phyloP scores from a whole-genome alignment of 1,140 invertebrate genomes.

The Neotoxoptera formosana region DNA sequence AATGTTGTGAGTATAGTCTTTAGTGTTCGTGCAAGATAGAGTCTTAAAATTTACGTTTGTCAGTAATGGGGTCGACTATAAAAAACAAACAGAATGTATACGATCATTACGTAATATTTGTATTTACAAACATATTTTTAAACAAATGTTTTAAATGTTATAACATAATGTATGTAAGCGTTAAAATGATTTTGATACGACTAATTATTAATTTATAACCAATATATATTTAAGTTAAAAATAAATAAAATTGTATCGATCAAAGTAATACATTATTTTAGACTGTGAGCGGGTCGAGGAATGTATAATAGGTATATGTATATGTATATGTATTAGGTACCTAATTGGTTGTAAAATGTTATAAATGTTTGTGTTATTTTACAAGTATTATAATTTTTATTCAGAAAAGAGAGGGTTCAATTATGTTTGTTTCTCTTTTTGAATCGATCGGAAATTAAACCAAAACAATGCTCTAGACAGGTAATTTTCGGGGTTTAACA shows the following conservation, averaged over 20 bases:
- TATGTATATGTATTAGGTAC: too few relatives aligned
- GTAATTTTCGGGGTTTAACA: too few relatives aligned
- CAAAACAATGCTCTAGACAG: too few relatives aligned
- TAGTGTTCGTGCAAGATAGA: neutral
- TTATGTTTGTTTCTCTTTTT: too few relatives aligned
- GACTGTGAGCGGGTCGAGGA: neutral
- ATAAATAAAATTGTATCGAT: neutral
- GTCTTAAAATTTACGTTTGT: slow-evolving; percentile 29
- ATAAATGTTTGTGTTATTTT: neutral
- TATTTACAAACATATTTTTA: neutral
- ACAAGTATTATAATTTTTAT: too few relatives aligned
- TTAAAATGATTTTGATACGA: neutral
- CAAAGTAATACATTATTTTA: neutral
- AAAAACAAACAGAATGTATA: neutral
- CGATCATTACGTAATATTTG: neutral
- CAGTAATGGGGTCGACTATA: neutral
- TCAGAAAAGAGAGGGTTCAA: too few relatives aligned
- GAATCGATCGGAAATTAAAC: too few relatives aligned
- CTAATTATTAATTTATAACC: neutral
- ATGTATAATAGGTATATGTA: neutral
- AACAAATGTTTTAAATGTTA: neutral
- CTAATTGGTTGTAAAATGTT: neutral
- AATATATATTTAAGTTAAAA: neutral
- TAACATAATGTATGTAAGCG: neutral
- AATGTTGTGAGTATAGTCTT: neutral